A percentile compares a stretch with the other conserved stretches of the same genome.
Conservation (phyloP, 2,113 vertebrate genomes). For the Mormoops blainvillei region DNA sequence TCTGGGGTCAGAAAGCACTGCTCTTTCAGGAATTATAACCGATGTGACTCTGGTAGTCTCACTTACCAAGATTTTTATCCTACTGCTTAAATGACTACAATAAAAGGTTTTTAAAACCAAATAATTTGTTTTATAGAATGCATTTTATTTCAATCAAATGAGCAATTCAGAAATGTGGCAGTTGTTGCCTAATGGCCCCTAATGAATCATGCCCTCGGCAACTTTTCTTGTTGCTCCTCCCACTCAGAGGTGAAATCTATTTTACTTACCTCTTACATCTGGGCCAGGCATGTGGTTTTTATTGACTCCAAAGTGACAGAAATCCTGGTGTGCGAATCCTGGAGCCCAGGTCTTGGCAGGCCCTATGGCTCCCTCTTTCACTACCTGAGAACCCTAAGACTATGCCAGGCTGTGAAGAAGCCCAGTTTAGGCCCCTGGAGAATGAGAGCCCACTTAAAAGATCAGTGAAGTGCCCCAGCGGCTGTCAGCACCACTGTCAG, state of each 20-base stretch:
- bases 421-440: not conserved
- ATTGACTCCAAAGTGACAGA: not conserved
- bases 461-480: not conserved
- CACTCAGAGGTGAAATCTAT: not conserved
- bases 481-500: not conserved
- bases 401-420: not conserved
- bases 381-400: not conserved
- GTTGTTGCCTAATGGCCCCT: not conserved
- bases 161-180: not conserved
- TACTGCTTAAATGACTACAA: not conserved
- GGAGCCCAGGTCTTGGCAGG: not conserved
- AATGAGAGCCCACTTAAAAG: not conserved
- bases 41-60: not conserved
- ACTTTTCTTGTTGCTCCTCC: not conserved
- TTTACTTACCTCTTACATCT: not conserved
- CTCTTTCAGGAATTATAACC: not conserved
- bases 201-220: not conserved
- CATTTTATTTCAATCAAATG: not conserved
- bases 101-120: not conserved
- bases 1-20: not conserved
- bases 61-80: not conserved
- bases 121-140: not conserved
- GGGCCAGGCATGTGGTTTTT: not conserved
- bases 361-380: not conserved
- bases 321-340: not conserved